Evolutionary conservation across 2,888 invertebrate species (phyloP).

Genomic region (Ditylenchus weischeri): DNA sequence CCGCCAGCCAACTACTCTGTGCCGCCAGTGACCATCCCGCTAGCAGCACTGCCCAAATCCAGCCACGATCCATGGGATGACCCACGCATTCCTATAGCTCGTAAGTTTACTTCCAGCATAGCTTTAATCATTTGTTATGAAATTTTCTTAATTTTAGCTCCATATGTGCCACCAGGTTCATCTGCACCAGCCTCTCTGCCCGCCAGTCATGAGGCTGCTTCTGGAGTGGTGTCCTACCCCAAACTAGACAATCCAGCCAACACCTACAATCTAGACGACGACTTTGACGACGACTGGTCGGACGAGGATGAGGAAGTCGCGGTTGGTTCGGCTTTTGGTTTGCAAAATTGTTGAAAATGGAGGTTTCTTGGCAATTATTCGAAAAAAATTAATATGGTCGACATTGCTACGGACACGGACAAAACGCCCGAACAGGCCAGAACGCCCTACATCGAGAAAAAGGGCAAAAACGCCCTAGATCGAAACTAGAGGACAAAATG

Average conservation of each 20-base stretch:
- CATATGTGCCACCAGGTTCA: constrained; percentile 22
- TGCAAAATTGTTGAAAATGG: neutral
- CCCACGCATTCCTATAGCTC: constrained; percentile 23
- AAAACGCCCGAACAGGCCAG: no score
- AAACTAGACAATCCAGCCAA: constrained; percentile 9
- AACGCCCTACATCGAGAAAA: no score
- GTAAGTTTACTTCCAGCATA: constrained; percentile 13
- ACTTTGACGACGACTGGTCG: constrained; percentile 58
- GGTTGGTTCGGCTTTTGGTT: constrained; percentile 28
- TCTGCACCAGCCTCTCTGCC: constrained; percentile 14
- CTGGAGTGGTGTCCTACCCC: constrained; percentile 16
- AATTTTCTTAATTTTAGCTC: constrained; percentile 2
- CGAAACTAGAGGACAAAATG: no score
- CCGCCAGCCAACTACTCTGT: constrained; percentile 63
- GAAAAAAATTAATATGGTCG: no score
- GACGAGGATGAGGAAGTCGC: constrained; percentile 55
- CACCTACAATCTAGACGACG: constrained; percentile 36
- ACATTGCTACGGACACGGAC: no score
- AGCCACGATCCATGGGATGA: constrained; percentile 37
- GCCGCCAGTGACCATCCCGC: constrained; percentile 19
- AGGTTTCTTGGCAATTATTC: neutral
- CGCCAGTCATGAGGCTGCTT: constrained; percentile 13
- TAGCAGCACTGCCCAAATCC: neutral
- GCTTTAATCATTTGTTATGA: neutral
- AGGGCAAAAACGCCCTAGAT: no score